These are phyloP conservation scores for Pelochelys cantorii DNA, from an alignment of 2,797 vertebrate genomes.

Conservation along the genomic window DNA sequence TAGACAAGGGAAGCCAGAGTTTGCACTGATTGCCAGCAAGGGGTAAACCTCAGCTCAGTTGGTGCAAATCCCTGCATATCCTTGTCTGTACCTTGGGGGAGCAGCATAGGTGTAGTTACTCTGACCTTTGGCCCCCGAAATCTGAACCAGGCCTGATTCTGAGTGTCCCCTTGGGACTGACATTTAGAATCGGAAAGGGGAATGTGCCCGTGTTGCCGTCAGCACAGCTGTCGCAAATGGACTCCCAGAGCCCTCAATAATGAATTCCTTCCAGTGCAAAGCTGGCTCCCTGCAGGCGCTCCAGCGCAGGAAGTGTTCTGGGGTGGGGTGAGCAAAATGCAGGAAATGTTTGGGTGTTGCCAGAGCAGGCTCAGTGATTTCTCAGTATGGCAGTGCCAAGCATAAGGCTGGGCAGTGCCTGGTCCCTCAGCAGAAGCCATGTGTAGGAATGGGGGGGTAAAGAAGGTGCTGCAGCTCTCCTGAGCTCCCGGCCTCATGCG, in stretches of 20 bases:
- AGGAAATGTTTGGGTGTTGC: neutral
- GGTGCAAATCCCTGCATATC: neutral
- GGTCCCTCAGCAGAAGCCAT: neutral
- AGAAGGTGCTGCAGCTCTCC: too few relatives aligned
- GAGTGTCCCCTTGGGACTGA: neutral
- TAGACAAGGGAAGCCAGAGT: neutral
- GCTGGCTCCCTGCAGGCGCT: neutral
- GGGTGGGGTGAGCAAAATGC: neutral
- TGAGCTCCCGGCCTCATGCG: too few relatives aligned
- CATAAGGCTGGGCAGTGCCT: neutral
- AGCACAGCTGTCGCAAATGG: neutral
- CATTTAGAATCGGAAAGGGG: neutral
- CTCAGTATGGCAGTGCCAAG: neutral
- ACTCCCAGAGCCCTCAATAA: neutral
- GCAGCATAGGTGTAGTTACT: neutral
- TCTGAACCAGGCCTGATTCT: neutral
- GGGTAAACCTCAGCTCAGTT: neutral
- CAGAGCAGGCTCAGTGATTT: rapidly evolving
- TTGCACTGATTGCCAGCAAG: neutral
- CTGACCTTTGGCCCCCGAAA: neutral
- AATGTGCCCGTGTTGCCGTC: neutral
- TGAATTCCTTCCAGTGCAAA: neutral
- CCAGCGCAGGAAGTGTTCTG: neutral
- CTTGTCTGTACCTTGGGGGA: neutral
- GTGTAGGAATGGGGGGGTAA: too few relatives aligned